Evolutionary conservation across 1,140 invertebrate genomes (phyloP), one percentile per base, ranked within the genome.

Genomic region (Listronotus bonariensis): DNA sequence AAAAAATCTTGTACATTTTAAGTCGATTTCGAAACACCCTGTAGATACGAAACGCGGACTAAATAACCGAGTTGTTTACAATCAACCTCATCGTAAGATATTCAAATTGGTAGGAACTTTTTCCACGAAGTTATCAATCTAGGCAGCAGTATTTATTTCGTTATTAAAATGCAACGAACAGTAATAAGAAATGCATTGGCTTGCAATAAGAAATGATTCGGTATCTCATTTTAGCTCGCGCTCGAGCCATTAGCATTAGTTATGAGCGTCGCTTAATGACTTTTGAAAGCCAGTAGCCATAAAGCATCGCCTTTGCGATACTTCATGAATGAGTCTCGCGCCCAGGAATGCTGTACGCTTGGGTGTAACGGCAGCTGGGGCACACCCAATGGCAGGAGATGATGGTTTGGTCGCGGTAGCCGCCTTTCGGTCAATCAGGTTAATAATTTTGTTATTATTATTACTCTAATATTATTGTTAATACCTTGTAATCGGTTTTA

Each of bases 281-380:
- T 64, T 64, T 64, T 56, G 61, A 64, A 64, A 64, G 61, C 61
- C 61, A 56, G 61, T 64, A 64, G 61, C 53, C 61, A 64, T 64
- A 64, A 64, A 64, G 61, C 61, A 64, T 64, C 51, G 61, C 61
- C 61, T 54, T 48, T 64, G 61, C 60, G 36, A 49, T 49, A 48
- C 49, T 45, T 64, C 61, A 64, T 64, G 51, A 53, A 64, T 64
- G 48, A 42, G 61, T 46, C 38, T 41, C 26, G 52, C 49, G 38
- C 61, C 60, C 20, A 36, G 53, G 61, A 64, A 64, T 64, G 61
- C 20, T 26, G 20, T 5, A 26, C 20, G 20, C 20, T 5, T 26
- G 20, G 20, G 20, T 26, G 20, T 26, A 26, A 5, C 61, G 41
- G 52, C 17, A 17, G 42, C 52, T 34, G 40, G 53, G 49, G 43